These are phyloP conservation scores for Torymus tubicola DNA, from an alignment of 2,888 invertebrate genomes.

Conservation along the genomic window DNA sequence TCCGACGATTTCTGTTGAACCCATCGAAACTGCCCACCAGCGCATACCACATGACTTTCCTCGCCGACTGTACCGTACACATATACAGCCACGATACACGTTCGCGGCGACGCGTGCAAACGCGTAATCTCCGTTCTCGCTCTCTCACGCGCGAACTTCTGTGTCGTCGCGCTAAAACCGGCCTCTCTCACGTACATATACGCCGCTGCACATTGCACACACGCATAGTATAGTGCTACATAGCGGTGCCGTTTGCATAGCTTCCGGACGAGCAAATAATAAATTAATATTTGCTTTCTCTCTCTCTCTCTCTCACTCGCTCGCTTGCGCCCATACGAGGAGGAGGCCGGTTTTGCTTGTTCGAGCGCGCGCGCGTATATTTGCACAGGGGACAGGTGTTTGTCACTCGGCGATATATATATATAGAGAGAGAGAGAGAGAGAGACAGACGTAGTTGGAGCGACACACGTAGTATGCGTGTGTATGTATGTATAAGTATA, in stretches of 20 bases:
- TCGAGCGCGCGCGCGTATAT: constrained; percentile 59
- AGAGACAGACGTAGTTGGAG: neutral
- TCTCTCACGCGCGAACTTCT: no score
- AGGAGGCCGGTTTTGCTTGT: constrained; percentile 54
- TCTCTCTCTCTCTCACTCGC: neutral
- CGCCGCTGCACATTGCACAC: neutral
- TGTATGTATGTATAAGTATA: no score
- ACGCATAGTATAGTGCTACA: no score
- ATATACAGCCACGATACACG: no score
- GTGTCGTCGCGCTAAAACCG: no score
- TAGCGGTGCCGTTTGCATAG: constrained; percentile 65
- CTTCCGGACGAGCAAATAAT: constrained; percentile 73
- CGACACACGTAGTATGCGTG: neutral
- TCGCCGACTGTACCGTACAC: no score
- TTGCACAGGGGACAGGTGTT: constrained; percentile 59
- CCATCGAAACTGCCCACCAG: no score
- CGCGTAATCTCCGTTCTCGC: no score
- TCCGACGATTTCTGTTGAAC: no score
- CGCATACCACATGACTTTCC: no score
- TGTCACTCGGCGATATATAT: constrained; percentile 40
- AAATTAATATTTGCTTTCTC: constrained; percentile 67
- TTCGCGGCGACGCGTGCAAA: no score
- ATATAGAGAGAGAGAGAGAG: neutral
- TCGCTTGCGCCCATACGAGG: neutral
- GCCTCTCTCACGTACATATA: no score